phyloP scores from a whole-genome alignment of 2,113 vertebrate genomes.

The Riparia riparia region DNA sequence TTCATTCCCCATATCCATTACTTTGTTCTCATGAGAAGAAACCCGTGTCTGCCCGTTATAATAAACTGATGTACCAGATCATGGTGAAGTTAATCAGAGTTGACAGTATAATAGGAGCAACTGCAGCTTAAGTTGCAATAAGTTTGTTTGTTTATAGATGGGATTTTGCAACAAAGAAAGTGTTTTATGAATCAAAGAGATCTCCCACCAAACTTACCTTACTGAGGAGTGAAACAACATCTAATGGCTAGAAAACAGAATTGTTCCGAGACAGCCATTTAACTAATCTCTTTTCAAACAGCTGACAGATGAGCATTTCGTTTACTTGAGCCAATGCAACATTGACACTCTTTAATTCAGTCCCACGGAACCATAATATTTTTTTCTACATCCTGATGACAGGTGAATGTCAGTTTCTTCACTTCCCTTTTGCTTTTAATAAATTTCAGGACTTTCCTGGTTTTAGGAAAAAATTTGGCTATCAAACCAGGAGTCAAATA shows the following conservation, averaged over 20 bases:
- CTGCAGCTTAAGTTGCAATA: slow-evolving; percentile 18
- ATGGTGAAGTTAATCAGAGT: slow-evolving; percentile 3
- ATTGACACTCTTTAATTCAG: neutral
- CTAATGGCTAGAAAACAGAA: neutral
- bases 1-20: slow-evolving; percentile 10
- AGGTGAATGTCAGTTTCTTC: neutral
- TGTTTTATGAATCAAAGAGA: slow-evolving; percentile 8
- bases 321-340: neutral
- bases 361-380: neutral
- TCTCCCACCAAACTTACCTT: neutral
- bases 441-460: neutral
- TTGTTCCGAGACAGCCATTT: neutral
- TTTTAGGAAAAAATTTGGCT: neutral
- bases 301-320: neutral
- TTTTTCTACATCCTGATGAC: neutral
- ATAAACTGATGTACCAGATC: slow-evolving; percentile 32
- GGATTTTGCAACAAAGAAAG: slow-evolving; percentile 26
- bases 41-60: slow-evolving; percentile 14
- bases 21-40: slow-evolving; percentile 65
- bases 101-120: slow-evolving; percentile 37
- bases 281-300: neutral
- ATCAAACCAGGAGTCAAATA: neutral
- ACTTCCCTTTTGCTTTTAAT: neutral
- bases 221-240: neutral
- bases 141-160: slow-evolving; percentile 53